Conservation (phyloP, 2,113 vertebrate species). For the Erythrolamprus reginae region DNA sequence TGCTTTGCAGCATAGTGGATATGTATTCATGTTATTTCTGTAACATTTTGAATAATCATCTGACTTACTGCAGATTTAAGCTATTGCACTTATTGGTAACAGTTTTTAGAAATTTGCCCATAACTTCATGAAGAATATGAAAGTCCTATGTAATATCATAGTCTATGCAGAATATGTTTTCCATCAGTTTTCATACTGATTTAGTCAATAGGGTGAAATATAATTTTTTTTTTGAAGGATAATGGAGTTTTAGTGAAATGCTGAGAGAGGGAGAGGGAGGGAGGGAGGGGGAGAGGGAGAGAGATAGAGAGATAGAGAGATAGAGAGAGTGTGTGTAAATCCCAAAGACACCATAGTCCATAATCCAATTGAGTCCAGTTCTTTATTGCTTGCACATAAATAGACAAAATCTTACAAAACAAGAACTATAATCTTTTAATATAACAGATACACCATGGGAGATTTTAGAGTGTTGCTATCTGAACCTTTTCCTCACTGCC, state of each 20-base stretch:
- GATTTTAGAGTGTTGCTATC: background rate
- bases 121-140: background rate
- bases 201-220: background rate
- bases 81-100: background rate
- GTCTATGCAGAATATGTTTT: background rate
- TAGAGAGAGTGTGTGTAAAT: background rate
- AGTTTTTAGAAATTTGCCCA: background rate
- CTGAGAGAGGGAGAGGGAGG: background rate
- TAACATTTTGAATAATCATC: background rate
- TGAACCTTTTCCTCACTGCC: background rate
- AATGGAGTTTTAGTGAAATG: background rate
- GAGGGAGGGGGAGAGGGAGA: background rate
- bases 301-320: background rate
- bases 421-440: background rate
- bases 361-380: background rate
- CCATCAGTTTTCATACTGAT: background rate
- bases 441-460: background rate
- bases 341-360: background rate
- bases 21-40: background rate
- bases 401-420: background rate
- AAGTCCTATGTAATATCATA: too few species aligned
- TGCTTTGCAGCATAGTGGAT: background rate
- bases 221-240: background rate
- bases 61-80: background rate
- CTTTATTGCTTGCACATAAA: background rate